Base-by-base conservation (phyloP, 1,140 invertebrate species). In the Agraylea sexmaculata region DNA sequence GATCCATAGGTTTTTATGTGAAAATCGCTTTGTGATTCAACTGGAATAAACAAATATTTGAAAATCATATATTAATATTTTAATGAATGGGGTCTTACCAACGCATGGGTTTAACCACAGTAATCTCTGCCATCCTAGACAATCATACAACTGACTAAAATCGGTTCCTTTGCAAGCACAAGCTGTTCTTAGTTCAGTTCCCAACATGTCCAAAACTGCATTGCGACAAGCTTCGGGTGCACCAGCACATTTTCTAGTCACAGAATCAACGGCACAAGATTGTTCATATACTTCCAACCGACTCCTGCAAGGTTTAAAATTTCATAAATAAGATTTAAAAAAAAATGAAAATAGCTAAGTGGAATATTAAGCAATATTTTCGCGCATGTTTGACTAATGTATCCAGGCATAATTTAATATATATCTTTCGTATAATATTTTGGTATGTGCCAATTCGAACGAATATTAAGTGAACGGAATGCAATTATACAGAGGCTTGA, bases 41-140 rank as follows among this genome's bases (percentile, higher is more conserved):
- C 87, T 90, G 62, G 23, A 66, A 70, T 45, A 41, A n/a, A 40
- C 15, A 52, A 46, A 42, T 19, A 44, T 20, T 20, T 32, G 29
- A 20, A 40, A 19, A 8, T 7, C n/a, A 38, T 13, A 38, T n/a
- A 6, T 8, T 15, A 38, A 31, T 10, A 16, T 7, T 38, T 10
- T 13, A 28, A 38, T 7, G 30, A 32, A 7, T 35, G 27, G 33
- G 21, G 22, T 70, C 83, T 78, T 62, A 91, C 87, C 85, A 36
- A 91, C 86, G 57, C 87, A 91, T 4, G 86, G 83, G 57, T 91
- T 91, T 33, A 89, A 76, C 86, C 87, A 90, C 3, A 91, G 72
- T n/a, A 90, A 70, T 30, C 86, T 60, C 51, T 89, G 84, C 87
- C 87, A 91, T 27, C 85, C 87, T 2, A 89, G 66, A 51, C 87